Evolutionary conservation across 2,113 vertebrate genomes (phyloP).

Genomic region (Pagrus major): DNA sequence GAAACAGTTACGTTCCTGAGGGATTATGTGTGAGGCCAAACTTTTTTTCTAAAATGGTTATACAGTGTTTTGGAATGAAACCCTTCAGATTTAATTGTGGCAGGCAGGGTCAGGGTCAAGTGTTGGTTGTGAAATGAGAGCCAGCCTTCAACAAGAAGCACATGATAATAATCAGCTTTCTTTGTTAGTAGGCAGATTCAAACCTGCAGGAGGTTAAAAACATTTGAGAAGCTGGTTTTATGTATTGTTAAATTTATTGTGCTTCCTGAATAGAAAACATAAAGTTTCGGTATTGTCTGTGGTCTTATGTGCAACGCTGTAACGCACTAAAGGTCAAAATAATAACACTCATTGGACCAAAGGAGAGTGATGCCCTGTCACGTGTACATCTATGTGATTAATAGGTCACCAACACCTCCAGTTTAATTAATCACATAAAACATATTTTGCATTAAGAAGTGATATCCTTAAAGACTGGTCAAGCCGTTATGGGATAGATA

Average conservation of each 20-base stretch:
- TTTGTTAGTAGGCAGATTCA: constrained; percentile 41
- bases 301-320: neutral
- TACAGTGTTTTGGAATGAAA: constrained; percentile 61
- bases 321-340: constrained; percentile 31
- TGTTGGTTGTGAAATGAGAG: constrained; percentile 62
- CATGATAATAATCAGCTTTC: constrained; percentile 57
- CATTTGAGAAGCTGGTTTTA: constrained; percentile 21
- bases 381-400: constrained; percentile 59
- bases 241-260: constrained; percentile 4
- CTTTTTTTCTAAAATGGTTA: neutral
- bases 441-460: constrained; percentile 77
- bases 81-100: constrained; percentile 62
- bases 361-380: constrained; percentile 50
- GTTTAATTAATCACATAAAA: constrained; percentile 79
- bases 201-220: constrained; percentile 30
- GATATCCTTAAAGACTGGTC: constrained; percentile 79
- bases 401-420: constrained; percentile 71
- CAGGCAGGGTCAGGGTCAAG: constrained; percentile 66
- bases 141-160: constrained; percentile 54
- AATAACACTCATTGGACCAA: constrained; percentile 26
- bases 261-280: constrained; percentile 4
- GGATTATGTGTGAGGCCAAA: constrained; percentile 9
- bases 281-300: neutral
- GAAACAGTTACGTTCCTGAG: constrained; percentile 24
- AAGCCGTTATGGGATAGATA: constrained; percentile 72